Evolutionary conservation across 2,113 vertebrate genomes (phyloP).

Genomic region (Lepidothrix coronata): DNA sequence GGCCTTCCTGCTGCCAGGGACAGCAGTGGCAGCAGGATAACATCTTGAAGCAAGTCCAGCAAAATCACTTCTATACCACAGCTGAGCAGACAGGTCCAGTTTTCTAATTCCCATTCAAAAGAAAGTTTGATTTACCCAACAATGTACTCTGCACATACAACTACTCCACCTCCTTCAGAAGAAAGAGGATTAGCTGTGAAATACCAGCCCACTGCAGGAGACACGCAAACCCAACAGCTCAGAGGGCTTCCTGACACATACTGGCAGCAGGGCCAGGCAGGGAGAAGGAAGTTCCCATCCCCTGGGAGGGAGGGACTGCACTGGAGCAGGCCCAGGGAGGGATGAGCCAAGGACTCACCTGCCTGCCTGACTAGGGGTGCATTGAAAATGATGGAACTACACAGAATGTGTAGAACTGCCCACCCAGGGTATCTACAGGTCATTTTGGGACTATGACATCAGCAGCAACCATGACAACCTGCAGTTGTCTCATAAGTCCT

Average conservation of each 20-base stretch:
- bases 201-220: neutral
- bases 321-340: rapidly evolving
- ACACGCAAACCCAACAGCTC: neutral
- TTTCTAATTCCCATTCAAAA: neutral
- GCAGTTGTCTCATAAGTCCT: neutral
- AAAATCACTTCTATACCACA: neutral
- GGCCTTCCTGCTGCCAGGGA: neutral
- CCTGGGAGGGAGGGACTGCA: neutral
- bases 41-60: neutral
- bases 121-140: neutral
- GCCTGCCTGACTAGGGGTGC: neutral
- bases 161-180: neutral
- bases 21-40: neutral
- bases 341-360: neutral
- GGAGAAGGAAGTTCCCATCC: too few species aligned
- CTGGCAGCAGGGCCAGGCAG: neutral
- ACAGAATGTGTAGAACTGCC: rapidly evolving
- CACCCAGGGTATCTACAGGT: rapidly evolving
- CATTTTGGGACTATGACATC: neutral
- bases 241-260: neutral
- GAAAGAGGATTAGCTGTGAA: neutral
- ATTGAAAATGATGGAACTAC: neutral
- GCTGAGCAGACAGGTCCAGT: neutral
- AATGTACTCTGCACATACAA: rapidly evolving
- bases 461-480: neutral